These are phyloP conservation scores for Cotesia typhae DNA, from an alignment of 1,140 invertebrate species.

Conservation along the genomic window DNA sequence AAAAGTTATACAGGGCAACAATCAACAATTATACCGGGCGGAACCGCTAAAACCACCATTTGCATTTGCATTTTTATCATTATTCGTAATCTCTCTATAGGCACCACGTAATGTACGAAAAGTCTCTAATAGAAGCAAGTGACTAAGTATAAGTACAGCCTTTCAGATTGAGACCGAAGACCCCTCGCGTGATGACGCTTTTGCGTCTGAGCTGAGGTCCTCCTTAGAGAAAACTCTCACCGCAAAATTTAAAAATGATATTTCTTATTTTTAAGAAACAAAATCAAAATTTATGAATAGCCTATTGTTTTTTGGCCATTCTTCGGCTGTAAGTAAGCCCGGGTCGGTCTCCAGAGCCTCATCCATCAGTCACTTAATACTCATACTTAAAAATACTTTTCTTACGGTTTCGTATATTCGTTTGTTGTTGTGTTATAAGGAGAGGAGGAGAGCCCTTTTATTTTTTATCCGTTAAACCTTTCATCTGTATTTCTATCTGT, in stretches of 20 bases:
- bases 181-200: too few relatives aligned
- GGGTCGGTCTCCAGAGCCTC: slow-evolving; percentile 54
- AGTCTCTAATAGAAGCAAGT: not conserved
- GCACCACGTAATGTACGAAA: not conserved
- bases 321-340: slow-evolving; percentile 32
- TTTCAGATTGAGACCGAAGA: not conserved
- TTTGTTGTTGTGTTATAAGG: slow-evolving; percentile 20
- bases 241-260: too few relatives aligned
- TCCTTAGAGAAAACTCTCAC: too few relatives aligned
- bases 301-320: slow-evolving; percentile 40
- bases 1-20: not conserved
- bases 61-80: slow-evolving; percentile 29
- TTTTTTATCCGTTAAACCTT: not conserved
- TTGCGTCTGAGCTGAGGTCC: too few relatives aligned
- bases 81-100: slow-evolving; percentile 18
- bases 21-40: slow-evolving; percentile 23
- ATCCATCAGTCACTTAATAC: slow-evolving; percentile 66
- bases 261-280: too few relatives aligned
- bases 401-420: slow-evolving; percentile 12
- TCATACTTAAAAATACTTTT: slow-evolving; percentile 61
- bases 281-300: slow-evolving; percentile 5
- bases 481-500: too few relatives aligned
- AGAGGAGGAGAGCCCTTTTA: slow-evolving; percentile 12
- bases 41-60: slow-evolving; percentile 19
- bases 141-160: not conserved